Base-by-base conservation (phyloP, 2,888 invertebrate species). In the Agrilus biguttatus region DNA sequence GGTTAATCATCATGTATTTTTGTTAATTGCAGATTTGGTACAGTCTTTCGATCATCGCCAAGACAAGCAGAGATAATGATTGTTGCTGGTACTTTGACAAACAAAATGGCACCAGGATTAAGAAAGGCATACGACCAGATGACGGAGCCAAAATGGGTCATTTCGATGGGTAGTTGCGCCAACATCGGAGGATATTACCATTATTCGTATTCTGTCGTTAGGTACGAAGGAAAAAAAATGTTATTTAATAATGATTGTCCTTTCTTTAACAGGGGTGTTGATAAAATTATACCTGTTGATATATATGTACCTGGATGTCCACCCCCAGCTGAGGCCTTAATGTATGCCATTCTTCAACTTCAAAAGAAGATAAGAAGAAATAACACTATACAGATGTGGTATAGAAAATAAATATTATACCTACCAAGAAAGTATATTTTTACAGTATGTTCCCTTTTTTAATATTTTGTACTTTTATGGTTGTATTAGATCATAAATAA, bases 231-330 rank as follows among this genome's bases (percentile, higher is more conserved):
- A n/a, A n/a, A n/a, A n/a, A n/a, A n/a, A n/a, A n/a, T n/a, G n/a
- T n/a, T n/a, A n/a, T n/a, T n/a, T n/a, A n/a, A n/a, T n/a, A n/a
- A n/a, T n/a, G n/a, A n/a, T n/a, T n/a, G n/a, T n/a, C n/a, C 7
- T 40, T 35, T 6, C 7, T 35, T 13, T 14, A 17, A 14, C 34
- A 55, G 86, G 51, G 87, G 87, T 12, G 83, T 83, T 60, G 85
- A 88, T 61, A 70, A 84, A 47, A 75, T 86, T 49, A 73, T 86
- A 51, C 86, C 86, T 34, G 83, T 87, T 44, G 91, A 92, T 62
- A 84, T 92, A 53, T 92, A 92, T 63, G 88, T 92, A 36, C 90
- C 90, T 48, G 89, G 91, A 12, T 93, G 92, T 67, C 92, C 92
- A 21, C 92, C 92, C n/a, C 86, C 90, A 0, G 90, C 91, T 1